Evolutionary conservation across 2,797 vertebrate genomes (phyloP), one percentile per base, ranked within the genome.

Genomic region (Crocodylus rhombifer): DNA sequence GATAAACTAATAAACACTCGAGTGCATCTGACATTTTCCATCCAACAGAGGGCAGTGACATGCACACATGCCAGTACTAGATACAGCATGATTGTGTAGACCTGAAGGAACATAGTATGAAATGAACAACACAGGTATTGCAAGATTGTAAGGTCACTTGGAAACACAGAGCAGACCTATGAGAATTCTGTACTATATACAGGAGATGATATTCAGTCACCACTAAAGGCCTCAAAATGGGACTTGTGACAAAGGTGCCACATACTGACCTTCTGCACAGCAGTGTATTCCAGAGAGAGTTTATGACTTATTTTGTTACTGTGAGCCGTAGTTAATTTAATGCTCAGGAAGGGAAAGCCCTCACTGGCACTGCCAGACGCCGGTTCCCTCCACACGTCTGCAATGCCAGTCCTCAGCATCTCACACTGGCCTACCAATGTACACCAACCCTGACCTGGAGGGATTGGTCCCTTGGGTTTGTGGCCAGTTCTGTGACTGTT

Each of bases 251-350:
- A 77, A 42, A 36, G 78, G 61, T 74, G 87, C 81, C 91, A 42
- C 2, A 51, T 51, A 17, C 84, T 94, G 64, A 88, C 82, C 91
- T 92, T 94, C 89, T 88, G 85, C 62, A 57, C 62, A 61, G 65
- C 80, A 85, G 95, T 63, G 85, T 33, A 94, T 93, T 93, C 89
- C 74, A 30, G 80, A 62, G 62, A 86, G 7, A 89, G 94, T 76
- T 58, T 30, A 77, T 80, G 77, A 56, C 55, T 93, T 33, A 33
- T 67, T 93, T 2, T 56, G 73, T 84, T 82, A 36, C 2, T 14
- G 55, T 76, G 80, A 80, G 96, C 82, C 86, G 93, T 80, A 80
- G 80, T 86, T 95, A 92, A 94, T 95, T 95, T 87, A 92, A 57
- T 4, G 30, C 86, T 92, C 82, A n/a, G 3, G 90, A 88, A 51